Evolutionary conservation across 2,888 invertebrate genomes (phyloP).

Genomic region (Callinectes sapidus): DNA sequence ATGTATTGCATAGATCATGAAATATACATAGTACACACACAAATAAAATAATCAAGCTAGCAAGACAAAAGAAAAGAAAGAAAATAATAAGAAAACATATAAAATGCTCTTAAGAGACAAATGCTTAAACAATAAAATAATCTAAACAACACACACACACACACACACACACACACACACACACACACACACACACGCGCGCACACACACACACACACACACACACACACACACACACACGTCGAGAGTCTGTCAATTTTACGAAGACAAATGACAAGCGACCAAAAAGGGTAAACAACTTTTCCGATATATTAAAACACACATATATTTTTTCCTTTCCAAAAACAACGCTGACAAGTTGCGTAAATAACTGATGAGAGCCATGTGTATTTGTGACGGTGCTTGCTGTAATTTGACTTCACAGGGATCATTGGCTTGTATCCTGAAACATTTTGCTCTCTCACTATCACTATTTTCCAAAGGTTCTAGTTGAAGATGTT

Average conservation of each 20-base stretch:
- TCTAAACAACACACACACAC: neutral
- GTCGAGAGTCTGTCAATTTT: neutral
- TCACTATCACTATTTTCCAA: no score
- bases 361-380: neutral
- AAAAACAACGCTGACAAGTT: neutral
- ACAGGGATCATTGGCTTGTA: no score
- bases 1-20: neutral
- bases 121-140: neutral
- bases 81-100: neutral
- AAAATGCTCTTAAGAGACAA: neutral
- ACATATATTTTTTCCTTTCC: neutral
- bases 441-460: no score
- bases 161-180: neutral
- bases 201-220: constrained; percentile 6
- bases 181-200: constrained; percentile 12
- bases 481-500: no score
- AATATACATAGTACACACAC: neutral
- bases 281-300: neutral
- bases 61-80: neutral
- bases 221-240: neutral
- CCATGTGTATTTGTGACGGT: neutral
- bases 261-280: neutral
- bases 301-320: neutral
- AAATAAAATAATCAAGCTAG: neutral
- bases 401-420: neutral